Conservation (phyloP, 2,888 invertebrate species). For the Colletes collaris region DNA sequence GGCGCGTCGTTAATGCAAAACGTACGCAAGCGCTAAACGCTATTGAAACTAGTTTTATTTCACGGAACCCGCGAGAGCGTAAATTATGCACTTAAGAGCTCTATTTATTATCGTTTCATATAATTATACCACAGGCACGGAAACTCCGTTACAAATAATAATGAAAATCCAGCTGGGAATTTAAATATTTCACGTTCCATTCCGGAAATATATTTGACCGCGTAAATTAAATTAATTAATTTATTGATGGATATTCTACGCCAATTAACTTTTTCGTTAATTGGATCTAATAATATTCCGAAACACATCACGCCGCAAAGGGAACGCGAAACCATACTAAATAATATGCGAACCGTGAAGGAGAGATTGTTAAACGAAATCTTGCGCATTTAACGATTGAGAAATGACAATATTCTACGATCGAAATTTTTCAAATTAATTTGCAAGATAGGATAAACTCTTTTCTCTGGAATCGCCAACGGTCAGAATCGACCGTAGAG, state of each 20-base stretch:
- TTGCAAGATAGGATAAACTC: not conserved
- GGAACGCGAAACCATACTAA: not conserved
- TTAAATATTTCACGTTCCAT: not conserved
- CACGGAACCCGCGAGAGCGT: not conserved
- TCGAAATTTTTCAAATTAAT: no score
- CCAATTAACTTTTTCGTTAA: not conserved
- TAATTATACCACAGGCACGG: not conserved
- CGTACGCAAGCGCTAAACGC: no score
- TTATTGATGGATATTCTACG: not conserved
- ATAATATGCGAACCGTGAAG: no score
- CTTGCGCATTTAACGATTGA: no score
- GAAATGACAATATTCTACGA: no score
- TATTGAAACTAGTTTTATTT: not conserved
- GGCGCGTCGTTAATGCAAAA: no score
- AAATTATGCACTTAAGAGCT: not conserved
- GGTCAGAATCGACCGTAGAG: slow-evolving; percentile 38
- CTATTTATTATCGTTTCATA: not conserved
- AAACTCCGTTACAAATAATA: not conserved
- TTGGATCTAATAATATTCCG: not conserved
- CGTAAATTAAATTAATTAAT: not conserved
- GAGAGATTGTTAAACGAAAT: no score
- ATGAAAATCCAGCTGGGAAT: not conserved
- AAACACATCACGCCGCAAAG: not conserved
- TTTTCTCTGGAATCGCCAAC: slow-evolving; percentile 10
- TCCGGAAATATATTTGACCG: not conserved